A percentile compares a stretch with the other conserved stretches of the same genome.
These are phyloP conservation scores for Leptestheria dahalacensis DNA, from an alignment of 1,140 invertebrate species.

Conservation along the genomic window DNA sequence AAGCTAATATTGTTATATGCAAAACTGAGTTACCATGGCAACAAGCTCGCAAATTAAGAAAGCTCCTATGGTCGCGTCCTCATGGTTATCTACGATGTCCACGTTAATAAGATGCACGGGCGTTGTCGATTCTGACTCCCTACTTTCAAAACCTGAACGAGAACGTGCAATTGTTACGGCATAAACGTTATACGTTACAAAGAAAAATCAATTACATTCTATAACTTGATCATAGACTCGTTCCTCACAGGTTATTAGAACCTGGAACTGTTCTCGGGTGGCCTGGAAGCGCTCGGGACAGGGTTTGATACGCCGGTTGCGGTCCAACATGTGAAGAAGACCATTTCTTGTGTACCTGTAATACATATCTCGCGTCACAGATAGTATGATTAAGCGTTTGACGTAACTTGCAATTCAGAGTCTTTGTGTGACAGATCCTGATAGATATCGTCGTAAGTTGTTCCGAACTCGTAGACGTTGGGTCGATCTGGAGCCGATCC, in stretches of 20 bases:
- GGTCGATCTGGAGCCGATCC: constrained; percentile 87
- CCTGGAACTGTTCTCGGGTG: constrained; percentile 80
- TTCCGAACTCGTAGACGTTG: constrained; percentile 96
- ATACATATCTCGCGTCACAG: neutral
- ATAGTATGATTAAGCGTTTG: too few species aligned
- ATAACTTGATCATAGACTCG: constrained; percentile 90
- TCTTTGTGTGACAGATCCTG: constrained; percentile 81
- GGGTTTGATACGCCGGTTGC: constrained; percentile 89
- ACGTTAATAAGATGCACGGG: constrained; percentile 96
- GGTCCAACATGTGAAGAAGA: constrained; percentile 92
- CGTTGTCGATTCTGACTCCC: constrained; percentile 19
- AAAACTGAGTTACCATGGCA: constrained; percentile 44
- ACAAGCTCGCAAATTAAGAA: constrained; percentile 93
- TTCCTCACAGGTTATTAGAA: constrained; percentile 95
- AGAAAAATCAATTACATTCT: constrained; percentile 35
- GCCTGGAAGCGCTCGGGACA: constrained; percentile 89
- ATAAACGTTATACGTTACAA: constrained; percentile 5
- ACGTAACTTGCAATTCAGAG: constrained; percentile 52
- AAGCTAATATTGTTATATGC: neutral
- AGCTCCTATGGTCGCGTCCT: constrained; percentile 99
- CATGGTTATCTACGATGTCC: constrained; percentile 98
- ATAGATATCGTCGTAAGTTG: constrained; percentile 93
- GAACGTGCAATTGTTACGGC: constrained; percentile 7
- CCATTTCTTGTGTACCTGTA: constrained; percentile 95
- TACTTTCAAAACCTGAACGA: constrained; percentile 29